Evolutionary conservation across 2,797 vertebrate genomes (phyloP).

Genomic region (Peromyscus attwateri): DNA sequence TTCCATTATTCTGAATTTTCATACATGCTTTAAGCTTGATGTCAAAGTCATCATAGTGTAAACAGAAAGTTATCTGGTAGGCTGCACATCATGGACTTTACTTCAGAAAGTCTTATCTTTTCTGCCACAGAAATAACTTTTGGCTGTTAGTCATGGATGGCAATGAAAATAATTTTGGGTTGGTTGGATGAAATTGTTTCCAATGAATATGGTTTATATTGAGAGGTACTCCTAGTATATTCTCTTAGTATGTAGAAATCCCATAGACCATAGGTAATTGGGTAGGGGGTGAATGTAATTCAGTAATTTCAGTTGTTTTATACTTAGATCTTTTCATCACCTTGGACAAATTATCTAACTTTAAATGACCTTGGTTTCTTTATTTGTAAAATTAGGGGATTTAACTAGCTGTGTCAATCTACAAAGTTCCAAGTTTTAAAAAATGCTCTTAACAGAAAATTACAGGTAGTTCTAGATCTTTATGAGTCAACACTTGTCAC

Average conservation of each 20-base stretch:
- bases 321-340: constrained; percentile 61
- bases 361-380: constrained; percentile 64
- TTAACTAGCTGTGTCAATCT: constrained; percentile 16
- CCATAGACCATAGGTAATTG: constrained; percentile 68
- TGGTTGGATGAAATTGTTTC: constrained; percentile 70
- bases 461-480: constrained; percentile 33
- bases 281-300: constrained; percentile 37
- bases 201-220: constrained; percentile 45
- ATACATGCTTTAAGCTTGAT: constrained; percentile 54
- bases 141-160: constrained; percentile 70
- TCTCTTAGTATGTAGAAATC: constrained; percentile 69
- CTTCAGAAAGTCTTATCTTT: constrained; percentile 80
- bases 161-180: constrained; percentile 76
- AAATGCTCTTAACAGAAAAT: constrained; percentile 25
- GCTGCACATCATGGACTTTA: constrained; percentile 66
- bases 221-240: constrained; percentile 55
- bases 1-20: constrained; percentile 56
- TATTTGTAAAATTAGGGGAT: constrained; percentile 61
- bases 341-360: constrained; percentile 53
- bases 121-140: constrained; percentile 76
- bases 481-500: constrained; percentile 41
- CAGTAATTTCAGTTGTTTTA: constrained; percentile 61
- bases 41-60: constrained; percentile 63
- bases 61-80: constrained; percentile 77
- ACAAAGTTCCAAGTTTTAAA: constrained; percentile 68